Percentiles rank a stretch among this genome's conserved stretches.
Conservation (phyloP, 2,888 invertebrate species). For the Chromoteleia sp. region DNA sequence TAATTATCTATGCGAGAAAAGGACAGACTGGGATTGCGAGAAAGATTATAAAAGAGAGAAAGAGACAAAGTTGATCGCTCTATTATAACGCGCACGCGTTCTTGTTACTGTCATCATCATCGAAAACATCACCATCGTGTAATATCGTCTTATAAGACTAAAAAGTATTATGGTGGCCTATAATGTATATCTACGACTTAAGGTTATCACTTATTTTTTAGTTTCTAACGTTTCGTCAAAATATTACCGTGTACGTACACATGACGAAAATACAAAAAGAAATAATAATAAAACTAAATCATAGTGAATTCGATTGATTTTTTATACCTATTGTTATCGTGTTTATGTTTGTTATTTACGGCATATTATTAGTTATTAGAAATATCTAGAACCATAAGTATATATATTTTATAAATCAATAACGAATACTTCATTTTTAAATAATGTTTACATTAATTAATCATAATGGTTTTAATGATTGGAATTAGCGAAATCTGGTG, state of each 20-base stretch:
- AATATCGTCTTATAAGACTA: slow-evolving; percentile 67
- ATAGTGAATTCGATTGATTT: neutral
- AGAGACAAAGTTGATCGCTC: slow-evolving; percentile 15
- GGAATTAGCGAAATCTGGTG: too few species aligned
- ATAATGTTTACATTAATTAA: too few species aligned
- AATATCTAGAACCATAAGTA: too few species aligned
- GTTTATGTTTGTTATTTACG: too few species aligned
- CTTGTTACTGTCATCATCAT: slow-evolving; percentile 56
- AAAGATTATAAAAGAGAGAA: slow-evolving; percentile 27
- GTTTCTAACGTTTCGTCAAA: slow-evolving; percentile 56
- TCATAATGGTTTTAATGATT: too few species aligned
- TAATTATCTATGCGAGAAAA: slow-evolving; percentile 9
- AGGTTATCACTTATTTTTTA: slow-evolving; percentile 65
- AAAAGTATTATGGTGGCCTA: slow-evolving; percentile 71
- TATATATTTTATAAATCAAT: too few species aligned
- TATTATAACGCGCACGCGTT: slow-evolving; percentile 34
- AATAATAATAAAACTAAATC: slow-evolving; percentile 68
- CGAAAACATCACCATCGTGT: slow-evolving; percentile 37
- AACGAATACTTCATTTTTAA: too few species aligned
- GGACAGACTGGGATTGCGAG: slow-evolving; percentile 10
- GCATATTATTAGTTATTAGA: too few species aligned
- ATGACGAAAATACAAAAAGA: slow-evolving; percentile 64
- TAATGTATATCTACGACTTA: slow-evolving; percentile 61
- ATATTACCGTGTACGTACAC: slow-evolving; percentile 51
- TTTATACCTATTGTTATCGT: too few species aligned